A percentile compares a stretch with the other conserved stretches of the same genome.
Evolutionary conservation across 2,888 invertebrate genomes (phyloP).

Genomic region (Rotaria socialis): DNA sequence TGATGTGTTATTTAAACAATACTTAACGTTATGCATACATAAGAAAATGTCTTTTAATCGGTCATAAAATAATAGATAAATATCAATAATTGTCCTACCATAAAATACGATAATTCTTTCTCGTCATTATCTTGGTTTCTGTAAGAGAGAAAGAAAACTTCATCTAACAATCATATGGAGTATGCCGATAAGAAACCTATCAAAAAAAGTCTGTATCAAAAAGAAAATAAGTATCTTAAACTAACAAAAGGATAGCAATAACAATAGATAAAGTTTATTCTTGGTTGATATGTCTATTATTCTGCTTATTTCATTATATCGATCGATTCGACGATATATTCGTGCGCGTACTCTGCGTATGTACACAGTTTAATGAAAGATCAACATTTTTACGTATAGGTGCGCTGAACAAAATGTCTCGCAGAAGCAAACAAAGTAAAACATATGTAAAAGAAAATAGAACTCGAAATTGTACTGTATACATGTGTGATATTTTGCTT

Average conservation of each 20-base stretch:
- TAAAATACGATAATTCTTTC: neutral
- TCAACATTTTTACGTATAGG: neutral
- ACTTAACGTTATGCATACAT: neutral
- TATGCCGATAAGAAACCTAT: neutral
- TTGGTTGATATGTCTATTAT: slow-evolving; percentile 10
- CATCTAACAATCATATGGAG: neutral
- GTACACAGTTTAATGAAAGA: neutral
- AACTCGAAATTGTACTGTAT: neutral
- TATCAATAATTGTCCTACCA: neutral
- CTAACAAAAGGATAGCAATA: neutral
- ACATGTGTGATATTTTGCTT: neutral
- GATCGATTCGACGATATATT: neutral
- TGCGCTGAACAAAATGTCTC: neutral
- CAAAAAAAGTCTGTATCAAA: neutral
- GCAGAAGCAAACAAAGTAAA: neutral
- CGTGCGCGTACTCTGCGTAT: neutral
- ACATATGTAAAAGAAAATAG: neutral
- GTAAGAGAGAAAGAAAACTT: neutral
- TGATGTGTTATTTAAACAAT: neutral
- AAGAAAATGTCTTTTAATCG: neutral
- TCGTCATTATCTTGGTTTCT: neutral
- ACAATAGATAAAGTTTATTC: neutral
- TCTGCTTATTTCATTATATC: neutral
- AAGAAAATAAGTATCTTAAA: neutral
- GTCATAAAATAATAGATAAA: neutral